Evolutionary conservation across 1,140 invertebrate genomes (phyloP).

Genomic region (Drosophila athabasca): DNA sequence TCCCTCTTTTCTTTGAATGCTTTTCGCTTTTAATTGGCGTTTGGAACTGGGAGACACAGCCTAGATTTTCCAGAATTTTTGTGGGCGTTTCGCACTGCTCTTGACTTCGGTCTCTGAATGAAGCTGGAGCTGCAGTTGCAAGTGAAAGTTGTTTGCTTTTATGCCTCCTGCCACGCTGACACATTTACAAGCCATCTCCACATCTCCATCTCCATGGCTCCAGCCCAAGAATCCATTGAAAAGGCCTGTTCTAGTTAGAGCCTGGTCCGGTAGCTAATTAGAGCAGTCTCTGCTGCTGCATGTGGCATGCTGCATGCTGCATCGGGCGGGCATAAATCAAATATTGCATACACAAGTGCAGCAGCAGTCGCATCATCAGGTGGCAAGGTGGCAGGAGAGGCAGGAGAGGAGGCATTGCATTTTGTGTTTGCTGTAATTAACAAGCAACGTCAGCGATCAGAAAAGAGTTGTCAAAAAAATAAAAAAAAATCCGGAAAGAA

Average conservation of each 20-base stretch:
- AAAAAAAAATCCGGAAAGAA: neutral
- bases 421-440: conserved; percentile 78
- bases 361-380: conserved; percentile 19
- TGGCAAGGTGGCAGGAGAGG: neutral
- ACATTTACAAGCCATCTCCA: conserved; percentile 51
- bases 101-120: conserved; percentile 64
- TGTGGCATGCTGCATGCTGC: neutral
- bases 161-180: conserved; percentile 44
- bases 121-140: conserved; percentile 8
- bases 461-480: conserved; percentile 62
- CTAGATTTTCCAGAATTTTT: conserved; percentile 54
- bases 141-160: conserved; percentile 77
- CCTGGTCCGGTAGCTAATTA: conserved; percentile 60
- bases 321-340: conserved; percentile 60
- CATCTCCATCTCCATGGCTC: no score
- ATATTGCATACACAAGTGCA: conserved; percentile 70
- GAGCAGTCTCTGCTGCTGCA: conserved; percentile 42
- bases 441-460: conserved; percentile 65
- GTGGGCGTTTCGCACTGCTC: conserved; percentile 55
- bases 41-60: conserved; percentile 29
- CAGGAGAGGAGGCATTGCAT: conserved; percentile 38
- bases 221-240: conserved; percentile 46
- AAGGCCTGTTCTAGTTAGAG: conserved; percentile 40
- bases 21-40: conserved; percentile 80
- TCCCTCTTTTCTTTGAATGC: conserved; percentile 49